Evolutionary conservation across 2,888 invertebrate species (phyloP).

Genomic region (Rhimphoctona megacephalus): DNA sequence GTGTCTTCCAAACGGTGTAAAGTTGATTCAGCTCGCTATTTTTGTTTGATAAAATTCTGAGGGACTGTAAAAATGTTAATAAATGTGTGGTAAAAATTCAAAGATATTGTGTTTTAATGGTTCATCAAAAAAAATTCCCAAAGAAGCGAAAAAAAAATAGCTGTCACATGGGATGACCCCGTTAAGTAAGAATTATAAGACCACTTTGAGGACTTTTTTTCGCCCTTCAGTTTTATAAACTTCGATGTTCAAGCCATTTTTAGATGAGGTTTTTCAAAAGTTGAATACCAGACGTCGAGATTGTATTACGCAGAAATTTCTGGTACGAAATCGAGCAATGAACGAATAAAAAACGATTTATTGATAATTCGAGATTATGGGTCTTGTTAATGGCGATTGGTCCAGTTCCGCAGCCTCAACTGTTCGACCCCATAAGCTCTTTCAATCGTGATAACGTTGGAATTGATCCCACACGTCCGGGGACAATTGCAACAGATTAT

Average conservation of each 20-base stretch:
- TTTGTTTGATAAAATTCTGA: no score
- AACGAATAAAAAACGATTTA: slow-evolving; percentile 1
- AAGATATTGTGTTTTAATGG: no score
- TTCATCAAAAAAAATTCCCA: no score
- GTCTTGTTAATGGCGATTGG: background rate
- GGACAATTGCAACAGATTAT: slow-evolving; percentile 41
- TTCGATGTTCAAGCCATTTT: background rate
- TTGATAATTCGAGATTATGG: background rate
- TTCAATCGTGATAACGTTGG: slow-evolving; percentile 31
- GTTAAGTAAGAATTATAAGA: no score
- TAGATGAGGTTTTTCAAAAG: background rate
- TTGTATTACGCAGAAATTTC: background rate
- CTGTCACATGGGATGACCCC: no score
- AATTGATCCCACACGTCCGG: slow-evolving; percentile 39
- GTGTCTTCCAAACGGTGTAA: no score
- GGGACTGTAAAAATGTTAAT: no score
- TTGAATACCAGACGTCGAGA: background rate
- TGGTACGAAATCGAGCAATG: background rate
- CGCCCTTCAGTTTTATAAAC: background rate
- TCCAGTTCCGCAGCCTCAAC: slow-evolving; percentile 4
- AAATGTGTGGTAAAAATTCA: no score
- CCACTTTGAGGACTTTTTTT: no score
- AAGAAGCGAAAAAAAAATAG: no score
- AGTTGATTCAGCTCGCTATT: no score
- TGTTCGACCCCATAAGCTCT: slow-evolving; percentile 23